Evolutionary conservation across 1,140 invertebrate species (phyloP).

Genomic region (Aphaenogaster floridana): DNA sequence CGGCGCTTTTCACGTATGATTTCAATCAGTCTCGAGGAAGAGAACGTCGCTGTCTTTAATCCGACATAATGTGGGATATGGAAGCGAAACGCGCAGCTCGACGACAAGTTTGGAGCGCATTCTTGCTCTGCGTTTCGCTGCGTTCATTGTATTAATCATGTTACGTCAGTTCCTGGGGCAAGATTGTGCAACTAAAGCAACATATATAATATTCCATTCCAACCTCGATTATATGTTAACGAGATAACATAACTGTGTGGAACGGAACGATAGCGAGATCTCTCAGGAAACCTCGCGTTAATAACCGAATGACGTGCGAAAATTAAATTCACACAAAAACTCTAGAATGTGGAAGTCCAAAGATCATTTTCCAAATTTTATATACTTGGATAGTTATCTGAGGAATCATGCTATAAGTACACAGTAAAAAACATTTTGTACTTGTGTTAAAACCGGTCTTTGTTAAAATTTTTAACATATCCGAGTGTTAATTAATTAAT

Average conservation of each 20-base stretch:
- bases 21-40: neutral
- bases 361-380: neutral
- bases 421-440: too few species aligned
- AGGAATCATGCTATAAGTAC: neutral
- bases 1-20: slow-evolving; percentile 15
- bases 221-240: slow-evolving; percentile 13
- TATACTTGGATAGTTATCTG: neutral
- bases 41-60: slow-evolving; percentile 7
- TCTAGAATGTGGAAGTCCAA: neutral
- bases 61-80: neutral
- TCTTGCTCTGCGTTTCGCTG: neutral
- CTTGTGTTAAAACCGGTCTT: too few species aligned
- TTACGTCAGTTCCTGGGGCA: slow-evolving; percentile 12
- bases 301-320: neutral
- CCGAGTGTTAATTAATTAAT: too few species aligned
- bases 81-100: neutral
- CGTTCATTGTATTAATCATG: neutral
- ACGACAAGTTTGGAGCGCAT: neutral
- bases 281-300: neutral
- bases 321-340: slow-evolving; percentile 2
- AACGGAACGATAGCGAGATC: neutral
- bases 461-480: too few species aligned
- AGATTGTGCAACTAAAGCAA: neutral
- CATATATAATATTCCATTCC: neutral
- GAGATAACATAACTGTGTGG: neutral